Base-by-base conservation (phyloP, 2,113 vertebrate genomes). In the Gobio gobio region DNA sequence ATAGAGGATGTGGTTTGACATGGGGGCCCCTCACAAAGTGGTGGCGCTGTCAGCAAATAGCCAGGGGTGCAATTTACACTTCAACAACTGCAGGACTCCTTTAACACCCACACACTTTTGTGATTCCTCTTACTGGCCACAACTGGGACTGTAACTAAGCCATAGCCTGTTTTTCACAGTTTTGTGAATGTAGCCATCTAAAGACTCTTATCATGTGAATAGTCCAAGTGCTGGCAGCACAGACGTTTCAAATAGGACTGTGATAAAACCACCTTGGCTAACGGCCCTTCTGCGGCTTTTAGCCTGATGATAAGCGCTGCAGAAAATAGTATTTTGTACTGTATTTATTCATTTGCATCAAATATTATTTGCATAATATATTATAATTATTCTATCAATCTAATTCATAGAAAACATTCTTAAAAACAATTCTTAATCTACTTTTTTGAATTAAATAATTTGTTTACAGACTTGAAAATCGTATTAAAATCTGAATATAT, bases 1-100 rank as follows among this genome's bases (percentile, higher is more conserved):
- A 12, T 61, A 70, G 75, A 89, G 81, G 76, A 89, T 87, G 83
- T 87, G 83, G 86, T 89, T 51, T 51, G 59, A 75, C 51, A 26
- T 45, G 76, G 75, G 75, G 85, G 64, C 68, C 86, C 47, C 70
- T 70, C 56, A 85, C 75, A 85, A 79, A 83, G 86, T 80, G 76
- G 22, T 43, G 18, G 40, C 68, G 47, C 76, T 85, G 88, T 86
- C 88, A 87, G 83, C 83, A 86, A 22, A 74, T 16, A 24, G 78
- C 26, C 45, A 20, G 40, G 33, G 29, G 77, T 77, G 63, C 68
- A 83, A 51, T 87, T 85, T 87, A 83, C 86, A 80, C 86, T 43
- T 64, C 36, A 47, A 70, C 47, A 83, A 87, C 83, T 78, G 83
- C 56, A 76, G 22, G 33, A 51, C 56, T 66, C 40, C 26, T n/a